Evolutionary conservation across 2,888 invertebrate genomes (phyloP).

Genomic region (Julus scanicus): DNA sequence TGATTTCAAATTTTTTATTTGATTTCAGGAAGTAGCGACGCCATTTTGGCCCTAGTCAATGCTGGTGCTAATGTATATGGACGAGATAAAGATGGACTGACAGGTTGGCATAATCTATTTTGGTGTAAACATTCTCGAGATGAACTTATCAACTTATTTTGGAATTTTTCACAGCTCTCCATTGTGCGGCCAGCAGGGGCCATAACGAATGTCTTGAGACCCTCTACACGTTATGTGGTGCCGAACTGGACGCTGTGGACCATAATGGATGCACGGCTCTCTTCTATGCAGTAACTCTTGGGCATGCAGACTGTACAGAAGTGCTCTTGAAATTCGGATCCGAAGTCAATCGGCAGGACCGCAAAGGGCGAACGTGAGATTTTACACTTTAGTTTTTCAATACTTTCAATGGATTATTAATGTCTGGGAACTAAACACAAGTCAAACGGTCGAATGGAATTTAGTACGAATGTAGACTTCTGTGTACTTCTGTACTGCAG

Average conservation of each 20-base stretch:
- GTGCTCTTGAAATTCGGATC: constrained; percentile 89
- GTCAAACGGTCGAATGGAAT: no score
- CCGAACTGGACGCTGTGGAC: constrained; percentile 88
- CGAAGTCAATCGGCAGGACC: constrained; percentile 90
- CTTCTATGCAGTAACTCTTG: constrained; percentile 95
- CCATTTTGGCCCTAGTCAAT: constrained; percentile 86
- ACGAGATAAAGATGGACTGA: constrained; percentile 91
- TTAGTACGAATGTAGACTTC: no score
- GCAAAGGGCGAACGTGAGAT: constrained; percentile 84
- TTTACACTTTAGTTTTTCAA: background rate
- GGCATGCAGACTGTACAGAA: constrained; percentile 93
- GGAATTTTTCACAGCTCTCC: constrained; percentile 74
- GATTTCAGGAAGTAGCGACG: constrained; percentile 81
- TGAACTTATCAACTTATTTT: background rate
- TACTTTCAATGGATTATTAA: background rate
- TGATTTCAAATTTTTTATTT: constrained; percentile 17
- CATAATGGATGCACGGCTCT: constrained; percentile 95
- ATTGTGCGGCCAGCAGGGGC: constrained; percentile 96
- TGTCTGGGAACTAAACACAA: no score
- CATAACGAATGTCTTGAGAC: constrained; percentile 92
- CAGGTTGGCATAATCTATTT: constrained; percentile 67
- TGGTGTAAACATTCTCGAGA: constrained; percentile 28
- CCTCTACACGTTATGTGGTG: constrained; percentile 86
- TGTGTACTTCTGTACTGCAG: no score
- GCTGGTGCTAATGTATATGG: constrained; percentile 86